Evolutionary conservation across 2,888 invertebrate genomes (phyloP).

Genomic region (Mimachlamys varia): DNA sequence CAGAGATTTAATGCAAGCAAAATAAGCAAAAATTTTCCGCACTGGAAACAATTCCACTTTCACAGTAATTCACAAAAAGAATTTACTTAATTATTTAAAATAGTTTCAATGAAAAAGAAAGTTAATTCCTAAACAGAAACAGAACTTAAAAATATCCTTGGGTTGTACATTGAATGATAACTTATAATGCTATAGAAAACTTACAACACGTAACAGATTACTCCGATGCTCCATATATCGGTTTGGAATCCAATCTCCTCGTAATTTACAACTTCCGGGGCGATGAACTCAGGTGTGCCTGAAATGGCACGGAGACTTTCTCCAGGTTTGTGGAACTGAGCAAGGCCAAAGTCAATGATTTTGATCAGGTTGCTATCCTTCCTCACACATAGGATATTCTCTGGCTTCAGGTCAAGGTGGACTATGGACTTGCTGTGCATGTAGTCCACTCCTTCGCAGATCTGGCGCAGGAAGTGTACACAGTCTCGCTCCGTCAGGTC

Average conservation of each 20-base stretch:
- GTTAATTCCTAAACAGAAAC: no score
- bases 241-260: conserved; percentile 78
- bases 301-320: conserved; percentile 88
- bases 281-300: conserved; percentile 81
- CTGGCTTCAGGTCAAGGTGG: conserved; percentile 99
- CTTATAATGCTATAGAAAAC: conserved; percentile 50
- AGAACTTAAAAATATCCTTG: no score
- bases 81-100: no score
- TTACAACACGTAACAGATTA: conserved; percentile 81
- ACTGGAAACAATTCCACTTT: no score
- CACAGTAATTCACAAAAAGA: no score
- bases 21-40: no score
- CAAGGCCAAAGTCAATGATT: conserved; percentile 98
- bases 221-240: conserved; percentile 81
- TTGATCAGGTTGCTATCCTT: conserved; percentile 98
- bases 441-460: conserved; percentile 98
- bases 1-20: no score
- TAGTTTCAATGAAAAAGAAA: no score
- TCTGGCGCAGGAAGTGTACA: conserved; percentile 97
- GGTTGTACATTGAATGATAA: no score
- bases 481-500: conserved; percentile 97
- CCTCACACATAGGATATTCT: conserved; percentile 98
- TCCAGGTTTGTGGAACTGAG: conserved; percentile 94
- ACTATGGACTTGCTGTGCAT: conserved; percentile 97
- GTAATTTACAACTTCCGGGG: conserved; percentile 81